Conservation (phyloP, 2,797 vertebrate genomes). For the Ambastaia sidthimunki region DNA sequence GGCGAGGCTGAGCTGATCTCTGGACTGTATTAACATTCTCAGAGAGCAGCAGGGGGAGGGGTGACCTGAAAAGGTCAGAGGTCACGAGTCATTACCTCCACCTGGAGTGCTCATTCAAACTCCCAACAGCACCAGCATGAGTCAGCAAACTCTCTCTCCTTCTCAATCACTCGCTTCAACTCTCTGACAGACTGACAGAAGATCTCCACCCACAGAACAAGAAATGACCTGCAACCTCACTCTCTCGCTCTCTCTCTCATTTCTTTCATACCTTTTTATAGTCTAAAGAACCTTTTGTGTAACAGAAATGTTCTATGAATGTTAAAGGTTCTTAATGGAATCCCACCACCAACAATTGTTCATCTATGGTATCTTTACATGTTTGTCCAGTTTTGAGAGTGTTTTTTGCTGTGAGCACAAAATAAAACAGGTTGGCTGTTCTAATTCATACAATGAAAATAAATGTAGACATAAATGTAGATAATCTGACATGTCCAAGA, state of each 20-base stretch:
- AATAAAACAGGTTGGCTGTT: no score
- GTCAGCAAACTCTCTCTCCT: conserved; percentile 74
- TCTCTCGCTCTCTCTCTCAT: not conserved
- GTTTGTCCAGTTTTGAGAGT: no score
- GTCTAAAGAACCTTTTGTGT: no score
- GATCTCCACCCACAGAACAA: conserved; percentile 41
- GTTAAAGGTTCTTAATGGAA: no score
- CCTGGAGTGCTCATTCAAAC: conserved; percentile 48
- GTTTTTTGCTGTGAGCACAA: no score
- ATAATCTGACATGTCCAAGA: no score
- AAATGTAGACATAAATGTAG: no score
- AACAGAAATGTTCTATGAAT: no score
- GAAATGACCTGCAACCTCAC: conserved; percentile 52
- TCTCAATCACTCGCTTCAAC: conserved; percentile 20
- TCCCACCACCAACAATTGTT: no score
- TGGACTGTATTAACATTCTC: conserved; percentile 75
- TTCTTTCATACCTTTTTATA: no score
- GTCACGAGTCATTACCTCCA: conserved; percentile 74
- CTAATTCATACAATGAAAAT: no score
- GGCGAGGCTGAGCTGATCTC: conserved; percentile 63
- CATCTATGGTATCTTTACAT: no score
- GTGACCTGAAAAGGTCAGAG: conserved; percentile 66
- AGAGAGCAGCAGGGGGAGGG: conserved; percentile 49
- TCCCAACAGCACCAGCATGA: conserved; percentile 60
- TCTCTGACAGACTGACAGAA: conserved; percentile 66